Base-by-base conservation (phyloP, 2,113 vertebrate species). In the Microcebus griseorufus region DNA sequence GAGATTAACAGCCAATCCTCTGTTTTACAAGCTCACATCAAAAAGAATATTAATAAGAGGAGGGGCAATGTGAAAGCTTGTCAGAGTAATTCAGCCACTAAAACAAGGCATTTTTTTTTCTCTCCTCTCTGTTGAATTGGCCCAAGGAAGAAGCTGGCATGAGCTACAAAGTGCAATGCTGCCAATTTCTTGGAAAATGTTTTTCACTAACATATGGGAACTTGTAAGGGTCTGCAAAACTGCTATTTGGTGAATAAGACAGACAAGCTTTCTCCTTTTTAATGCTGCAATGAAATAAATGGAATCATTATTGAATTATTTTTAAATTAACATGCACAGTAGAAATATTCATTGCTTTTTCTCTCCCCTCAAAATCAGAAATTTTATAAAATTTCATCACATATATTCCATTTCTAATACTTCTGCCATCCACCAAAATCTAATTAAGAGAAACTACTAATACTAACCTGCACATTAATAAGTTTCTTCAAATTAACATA, bases 1-100 rank as follows among this genome's bases (percentile, higher is more conserved):
- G 98, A 99, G 98, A 99, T 99, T 99, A 99, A 99, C 98, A 98
- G 98, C 98, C 99, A 99, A 99, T 99, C 98, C 98, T 98, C 98
- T 99, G 98, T 99, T 99, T 99, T 99, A 99, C 99, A 99, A 99
- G 98, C 98, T 98, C 97, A 99, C 98, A 99, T 99, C 98, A 99
- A 99, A 99, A 98, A 98, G 98, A 99, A 99, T 99, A 99, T 99
- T 99, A 99, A 99, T 99, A 99, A 99, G 98, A 98, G 98, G 98
- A 98, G 98, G 98, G 95, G 98, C 97, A 2, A 98, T 83, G 98
- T 98, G 98, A 98, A 98, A 98, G 98, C 98, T 96, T 98, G 98
- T 98, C 98, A 98, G 98, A 97, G 96, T 98, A 98, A 98, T 98
- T 98, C 98, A 98, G 2, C 79, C 98, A 98, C 98, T 98, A 98